Conservation (phyloP, 2,113 vertebrate genomes). For the Chroicocephalus ridibundus region DNA sequence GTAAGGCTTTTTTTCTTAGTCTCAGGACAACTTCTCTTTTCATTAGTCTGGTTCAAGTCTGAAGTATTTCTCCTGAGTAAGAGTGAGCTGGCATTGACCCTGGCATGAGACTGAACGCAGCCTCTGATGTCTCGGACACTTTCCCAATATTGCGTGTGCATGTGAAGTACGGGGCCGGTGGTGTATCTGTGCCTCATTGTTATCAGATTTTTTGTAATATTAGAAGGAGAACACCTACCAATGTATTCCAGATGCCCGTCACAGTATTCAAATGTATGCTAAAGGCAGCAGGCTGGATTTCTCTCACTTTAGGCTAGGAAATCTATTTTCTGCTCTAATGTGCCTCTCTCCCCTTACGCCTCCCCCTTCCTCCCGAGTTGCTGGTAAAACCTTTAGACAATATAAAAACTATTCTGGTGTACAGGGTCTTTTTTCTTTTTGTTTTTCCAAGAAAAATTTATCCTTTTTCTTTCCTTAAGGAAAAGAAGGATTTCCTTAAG, state of each 20-base stretch:
- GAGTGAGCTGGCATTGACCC: not conserved
- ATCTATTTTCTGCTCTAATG: conserved; percentile 47
- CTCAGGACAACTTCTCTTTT: conserved; percentile 28
- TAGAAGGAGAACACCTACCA: not conserved
- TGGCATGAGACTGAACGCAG: not conserved
- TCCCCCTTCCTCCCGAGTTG: not conserved
- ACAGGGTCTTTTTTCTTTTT: not conserved
- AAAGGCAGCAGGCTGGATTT: conserved; percentile 20
- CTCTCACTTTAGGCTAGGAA: conserved; percentile 17
- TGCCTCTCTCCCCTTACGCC: not conserved
- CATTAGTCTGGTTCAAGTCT: not conserved
- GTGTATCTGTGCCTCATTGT: not conserved
- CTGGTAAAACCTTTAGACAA: not conserved
- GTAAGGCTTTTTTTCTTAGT: not conserved
- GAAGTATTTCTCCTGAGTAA: conserved; percentile 18
- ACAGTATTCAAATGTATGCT: conserved; percentile 23
- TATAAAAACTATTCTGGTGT: not conserved
- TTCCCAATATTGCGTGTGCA: not conserved
- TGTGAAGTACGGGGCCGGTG: not conserved
- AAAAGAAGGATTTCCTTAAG: not conserved
- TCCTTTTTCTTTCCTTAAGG: not conserved
- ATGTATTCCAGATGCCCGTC: conserved; percentile 35
- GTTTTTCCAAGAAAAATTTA: not conserved
- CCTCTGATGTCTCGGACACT: not conserved
- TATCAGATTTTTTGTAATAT: not conserved